A percentile compares a stretch with the other conserved stretches of the same genome.
phyloP scores from a whole-genome alignment of 2,888 invertebrate genomes.

The Apamea sordens region DNA sequence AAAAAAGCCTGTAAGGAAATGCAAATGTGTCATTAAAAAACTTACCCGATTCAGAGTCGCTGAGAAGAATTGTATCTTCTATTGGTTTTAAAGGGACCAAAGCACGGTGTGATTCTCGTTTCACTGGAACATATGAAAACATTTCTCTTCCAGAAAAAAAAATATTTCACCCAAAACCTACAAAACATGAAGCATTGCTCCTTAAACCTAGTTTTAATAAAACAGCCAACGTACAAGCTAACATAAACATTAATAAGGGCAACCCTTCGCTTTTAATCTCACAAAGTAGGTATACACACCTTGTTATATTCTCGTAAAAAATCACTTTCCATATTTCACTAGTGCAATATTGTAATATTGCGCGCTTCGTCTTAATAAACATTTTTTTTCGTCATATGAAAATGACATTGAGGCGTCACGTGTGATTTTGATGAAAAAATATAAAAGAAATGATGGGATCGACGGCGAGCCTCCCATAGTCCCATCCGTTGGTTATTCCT shows the following conservation, averaged over 20 bases:
- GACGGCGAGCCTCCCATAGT: constrained; percentile 75
- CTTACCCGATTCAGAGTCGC: not conserved
- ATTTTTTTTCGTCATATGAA: constrained; percentile 89
- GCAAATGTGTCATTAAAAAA: not conserved
- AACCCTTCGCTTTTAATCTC: constrained; percentile 87
- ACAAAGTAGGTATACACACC: constrained; percentile 77
- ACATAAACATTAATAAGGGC: constrained; percentile 73
- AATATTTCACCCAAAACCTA: not conserved
- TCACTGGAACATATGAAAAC: not conserved
- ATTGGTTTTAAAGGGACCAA: not conserved
- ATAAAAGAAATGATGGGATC: constrained; percentile 89
- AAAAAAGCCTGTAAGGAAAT: no score
- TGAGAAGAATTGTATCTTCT: not conserved
- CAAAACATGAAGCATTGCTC: not conserved
- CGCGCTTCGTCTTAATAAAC: constrained; percentile 88
- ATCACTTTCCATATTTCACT: constrained; percentile 90
- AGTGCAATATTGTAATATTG: constrained; percentile 89
- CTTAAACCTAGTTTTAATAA: constrained; percentile 50
- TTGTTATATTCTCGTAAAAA: constrained; percentile 90
- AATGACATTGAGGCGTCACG: constrained; percentile 90
- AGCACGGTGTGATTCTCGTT: not conserved
- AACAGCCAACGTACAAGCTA: constrained; percentile 43
- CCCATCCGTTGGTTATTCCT: constrained; percentile 69
- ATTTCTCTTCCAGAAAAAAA: not conserved
- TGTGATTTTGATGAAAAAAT: constrained; percentile 91